Evolutionary conservation across 2,797 vertebrate species (phyloP), one percentile per base, ranked within the genome.

Genomic region (Atherinosoma microstoma): DNA sequence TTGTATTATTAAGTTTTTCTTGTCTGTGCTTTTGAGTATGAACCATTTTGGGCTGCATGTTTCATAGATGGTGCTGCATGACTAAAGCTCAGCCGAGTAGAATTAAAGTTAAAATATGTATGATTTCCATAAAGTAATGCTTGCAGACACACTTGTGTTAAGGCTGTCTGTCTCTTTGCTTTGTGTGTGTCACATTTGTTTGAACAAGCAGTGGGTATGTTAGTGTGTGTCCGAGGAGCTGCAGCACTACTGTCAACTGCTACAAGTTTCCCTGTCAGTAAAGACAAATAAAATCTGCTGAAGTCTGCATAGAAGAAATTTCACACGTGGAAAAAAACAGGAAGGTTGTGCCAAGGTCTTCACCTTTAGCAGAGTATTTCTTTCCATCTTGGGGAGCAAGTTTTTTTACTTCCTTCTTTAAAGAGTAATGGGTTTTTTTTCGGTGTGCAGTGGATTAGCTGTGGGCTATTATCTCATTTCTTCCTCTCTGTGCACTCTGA

Each of bases 381-480:
- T 82, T 73, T 84, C 79, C 62, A 29, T 83, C 80, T 63, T 51
- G 24, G 79, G 78, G 60, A 73, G 51, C 49, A 45, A 10, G 24
- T n/a, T 75, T 66, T 57, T 69, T 66, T 61, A 6, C 78, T 83
- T 82, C 79, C 64, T 66, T 81, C 47, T 77, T 78, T 77, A 54
- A 83, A 66, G 75, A 80, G 79, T 88, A 87, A 87, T 88, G 84
- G 88, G 78, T 84, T 91, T 88, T 88, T 49, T 4, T 32, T 32
- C 42, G 42, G 77, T 78, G 82, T 57, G 82, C 77, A 65, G 87
- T 88, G 90, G 90, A 92, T 92, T 92, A 92, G 85, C 91, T 85
- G 79, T 74, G 79, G 83, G 83, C 87, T 83, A 87, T 92, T 90
- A 91, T 88, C 83, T 88, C 84, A 69, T 81, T 59, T 42, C 70